A percentile compares a stretch with the other conserved stretches of the same genome.
phyloP scores from a whole-genome alignment of 2,888 invertebrate genomes.

The Idaea aversata region DNA sequence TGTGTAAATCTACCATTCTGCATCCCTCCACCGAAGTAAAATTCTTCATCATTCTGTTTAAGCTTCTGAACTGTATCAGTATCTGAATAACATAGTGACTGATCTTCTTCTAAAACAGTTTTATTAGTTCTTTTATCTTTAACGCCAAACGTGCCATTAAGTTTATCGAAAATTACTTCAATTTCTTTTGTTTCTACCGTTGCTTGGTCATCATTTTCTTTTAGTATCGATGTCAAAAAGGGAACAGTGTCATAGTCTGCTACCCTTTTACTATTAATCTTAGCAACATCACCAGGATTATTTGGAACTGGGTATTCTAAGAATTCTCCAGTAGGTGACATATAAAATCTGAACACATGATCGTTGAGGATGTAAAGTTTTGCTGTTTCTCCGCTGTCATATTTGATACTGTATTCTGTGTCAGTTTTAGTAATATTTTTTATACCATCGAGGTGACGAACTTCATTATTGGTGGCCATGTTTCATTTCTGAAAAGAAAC shows the following conservation, averaged over 20 bases:
- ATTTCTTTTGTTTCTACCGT: conserved; percentile 55
- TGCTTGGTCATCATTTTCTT: conserved; percentile 39
- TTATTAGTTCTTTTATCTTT: conserved; percentile 53
- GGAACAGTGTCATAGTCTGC: conserved; percentile 51
- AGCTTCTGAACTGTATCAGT: conserved; percentile 49
- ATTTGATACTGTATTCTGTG: conserved; percentile 48
- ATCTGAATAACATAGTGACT: conserved; percentile 49
- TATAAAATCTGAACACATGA: conserved; percentile 66
- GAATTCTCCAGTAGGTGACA: conserved; percentile 61
- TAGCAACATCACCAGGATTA: conserved; percentile 54
- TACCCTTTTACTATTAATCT: conserved; percentile 53
- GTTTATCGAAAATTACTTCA: conserved; percentile 56
- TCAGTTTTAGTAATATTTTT: conserved; percentile 47
- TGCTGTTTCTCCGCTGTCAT: conserved; percentile 53
- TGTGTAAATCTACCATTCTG: conserved; percentile 71
- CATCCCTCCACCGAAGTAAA: conserved; percentile 72
- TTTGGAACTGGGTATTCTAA: conserved; percentile 60
- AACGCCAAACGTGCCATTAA: conserved; percentile 52
- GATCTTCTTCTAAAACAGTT: conserved; percentile 52
- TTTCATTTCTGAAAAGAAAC: conserved; percentile 16
- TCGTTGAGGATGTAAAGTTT: conserved; percentile 58
- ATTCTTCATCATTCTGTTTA: conserved; percentile 51
- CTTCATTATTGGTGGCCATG: conserved; percentile 20
- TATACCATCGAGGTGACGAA: conserved; percentile 41
- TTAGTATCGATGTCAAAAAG: conserved; percentile 50